Evolutionary conservation across 2,113 vertebrate genomes (phyloP).

Genomic region (Xenopus laevis): DNA sequence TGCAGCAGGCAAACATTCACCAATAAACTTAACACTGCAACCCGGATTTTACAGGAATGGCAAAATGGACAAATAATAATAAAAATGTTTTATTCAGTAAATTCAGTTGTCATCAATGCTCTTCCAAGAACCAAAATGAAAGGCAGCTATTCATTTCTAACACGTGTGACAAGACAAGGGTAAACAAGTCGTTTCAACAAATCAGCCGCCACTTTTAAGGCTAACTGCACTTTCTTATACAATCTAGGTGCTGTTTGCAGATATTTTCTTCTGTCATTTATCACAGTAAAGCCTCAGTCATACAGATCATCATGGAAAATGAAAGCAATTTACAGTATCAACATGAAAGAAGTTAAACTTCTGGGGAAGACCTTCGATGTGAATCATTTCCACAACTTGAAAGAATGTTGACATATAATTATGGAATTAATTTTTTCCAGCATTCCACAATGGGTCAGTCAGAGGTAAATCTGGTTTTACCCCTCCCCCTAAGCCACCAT

Average conservation of each 20-base stretch:
- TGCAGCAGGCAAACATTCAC: too few relatives aligned
- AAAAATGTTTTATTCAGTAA: slow-evolving; percentile 79
- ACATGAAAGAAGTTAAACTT: slow-evolving; percentile 71
- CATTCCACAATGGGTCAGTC: slow-evolving; percentile 76
- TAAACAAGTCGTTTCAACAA: slow-evolving; percentile 70
- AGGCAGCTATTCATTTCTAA: slow-evolving; percentile 75
- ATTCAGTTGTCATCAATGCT: slow-evolving; percentile 65
- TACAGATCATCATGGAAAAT: slow-evolving; percentile 62
- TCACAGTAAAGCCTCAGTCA: slow-evolving; percentile 76
- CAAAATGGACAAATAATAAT: slow-evolving; percentile 67
- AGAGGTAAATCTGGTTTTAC: slow-evolving; percentile 74
- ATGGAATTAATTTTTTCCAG: slow-evolving; percentile 83
- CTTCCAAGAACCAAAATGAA: slow-evolving; percentile 59
- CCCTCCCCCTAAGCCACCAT: slow-evolving; percentile 50
- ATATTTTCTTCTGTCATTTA: slow-evolving; percentile 80
- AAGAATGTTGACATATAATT: slow-evolving; percentile 79
- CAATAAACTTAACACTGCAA: slow-evolving; percentile 57
- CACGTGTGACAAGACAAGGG: slow-evolving; percentile 70
- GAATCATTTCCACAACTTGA: slow-evolving; percentile 80
- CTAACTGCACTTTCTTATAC: slow-evolving; percentile 83
- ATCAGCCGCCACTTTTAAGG: slow-evolving; percentile 80
- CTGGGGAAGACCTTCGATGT: slow-evolving; percentile 74
- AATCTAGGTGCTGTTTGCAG: slow-evolving; percentile 81
- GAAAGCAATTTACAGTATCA: slow-evolving; percentile 81
- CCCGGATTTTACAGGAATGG: slow-evolving; percentile 66